Percentiles rank a stretch among this genome's conserved stretches.
Conservation (phyloP, 1,140 invertebrate genomes). For the Diuraphis noxia region DNA sequence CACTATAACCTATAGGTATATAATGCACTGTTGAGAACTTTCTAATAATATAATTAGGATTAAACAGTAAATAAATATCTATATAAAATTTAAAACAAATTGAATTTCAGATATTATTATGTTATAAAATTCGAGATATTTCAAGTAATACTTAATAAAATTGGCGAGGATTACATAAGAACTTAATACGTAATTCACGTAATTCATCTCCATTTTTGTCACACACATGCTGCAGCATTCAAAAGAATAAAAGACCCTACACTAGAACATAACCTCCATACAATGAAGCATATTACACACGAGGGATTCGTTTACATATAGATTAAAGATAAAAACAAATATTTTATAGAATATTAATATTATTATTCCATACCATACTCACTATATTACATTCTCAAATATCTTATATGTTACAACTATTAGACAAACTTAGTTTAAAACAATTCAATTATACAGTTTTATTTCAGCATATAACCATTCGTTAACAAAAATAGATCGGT, state of each 20-base stretch:
- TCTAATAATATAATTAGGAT: conserved; percentile 17
- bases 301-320: not conserved
- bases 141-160: not conserved
- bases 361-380: not conserved
- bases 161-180: not conserved
- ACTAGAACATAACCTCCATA: not conserved
- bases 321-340: not conserved
- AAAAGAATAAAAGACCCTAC: not conserved
- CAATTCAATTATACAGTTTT: not conserved
- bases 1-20: not conserved
- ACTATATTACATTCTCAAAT: not conserved
- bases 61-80: not conserved
- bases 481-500: not conserved
- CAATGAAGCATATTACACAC: not conserved
- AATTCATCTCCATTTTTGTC: not conserved
- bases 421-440: not conserved
- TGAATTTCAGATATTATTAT: not conserved
- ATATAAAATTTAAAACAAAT: not conserved
- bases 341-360: not conserved
- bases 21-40: not conserved
- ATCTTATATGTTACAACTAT: not conserved
- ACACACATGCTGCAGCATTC: not conserved
- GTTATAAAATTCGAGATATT: not conserved
- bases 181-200: not conserved
- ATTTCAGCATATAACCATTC: not conserved